Evolutionary conservation across 2,113 vertebrate genomes (phyloP), one percentile per base, ranked within the genome.

Genomic region (Sclerurus mexicanus): DNA sequence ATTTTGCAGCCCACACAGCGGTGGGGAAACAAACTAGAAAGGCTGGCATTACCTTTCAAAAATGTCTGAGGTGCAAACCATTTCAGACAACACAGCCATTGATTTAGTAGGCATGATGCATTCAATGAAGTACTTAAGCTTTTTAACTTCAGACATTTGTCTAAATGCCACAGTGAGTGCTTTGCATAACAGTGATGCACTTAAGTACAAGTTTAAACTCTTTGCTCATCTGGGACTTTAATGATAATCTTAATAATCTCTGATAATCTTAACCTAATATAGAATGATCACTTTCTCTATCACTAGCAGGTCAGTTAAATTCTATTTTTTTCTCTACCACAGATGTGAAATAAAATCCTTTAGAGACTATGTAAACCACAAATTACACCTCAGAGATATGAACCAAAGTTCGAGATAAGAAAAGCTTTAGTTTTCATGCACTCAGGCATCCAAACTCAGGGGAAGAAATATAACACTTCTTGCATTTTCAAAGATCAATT

Each of bases 341-440:
- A 73, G 33, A 71, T 67, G 33, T 86, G 73, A 92, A 93, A 94
- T 72, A 82, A 92, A 92, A 92, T 75, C 35, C 49, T 80, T 55
- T 69, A 59, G 40, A 85, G 21, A 76, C 50, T 66, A 25, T 18
- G 6, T 56, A 95, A 95, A 92, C 42, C 58, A 76, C 47, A 83
- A 89, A 89, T 93, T 95, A 93, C 67, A 42, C 71, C 80, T 88
- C 49, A 91, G 77, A 95, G 35, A 79, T 72, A 90, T 27, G 16
- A 96, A 87, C 35, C 55, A 40, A 79, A 76, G 60, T 44, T 30
- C 76, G 62, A 91, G 83, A 92, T 93, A 74, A 90, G 80, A 85
- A 82, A 86, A 76, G 4, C 12, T 81, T 69, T n/a, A 27, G 23
- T 47, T 92, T 95, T 85, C 84, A 76, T 73, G 12, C 28, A 52